These are phyloP conservation scores for Ariolimax columbianus DNA, from an alignment of 2,888 invertebrate species.

Conservation along the genomic window DNA sequence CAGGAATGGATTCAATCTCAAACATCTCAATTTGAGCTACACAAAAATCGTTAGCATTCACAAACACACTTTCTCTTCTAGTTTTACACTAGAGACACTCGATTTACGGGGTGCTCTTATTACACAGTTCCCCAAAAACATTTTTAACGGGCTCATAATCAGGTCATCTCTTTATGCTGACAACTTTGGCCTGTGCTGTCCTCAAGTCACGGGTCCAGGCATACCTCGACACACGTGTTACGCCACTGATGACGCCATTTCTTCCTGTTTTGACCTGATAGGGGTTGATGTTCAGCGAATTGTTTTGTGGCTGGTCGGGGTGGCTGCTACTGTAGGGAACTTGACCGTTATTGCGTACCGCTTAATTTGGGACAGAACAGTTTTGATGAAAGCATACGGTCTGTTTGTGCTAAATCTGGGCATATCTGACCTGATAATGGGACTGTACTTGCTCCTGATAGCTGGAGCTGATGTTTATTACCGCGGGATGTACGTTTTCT, in stretches of 20 bases:
- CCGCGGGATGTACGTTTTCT: too few species aligned
- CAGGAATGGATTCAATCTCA: not conserved
- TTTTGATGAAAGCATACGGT: not conserved
- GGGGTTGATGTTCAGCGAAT: too few species aligned
- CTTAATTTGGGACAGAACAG: not conserved
- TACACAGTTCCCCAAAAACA: not conserved
- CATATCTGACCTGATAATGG: too few species aligned
- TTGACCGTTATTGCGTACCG: not conserved
- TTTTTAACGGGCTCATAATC: too few species aligned
- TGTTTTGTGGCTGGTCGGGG: not conserved
- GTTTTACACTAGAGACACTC: not conserved
- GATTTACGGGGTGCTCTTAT: not conserved
- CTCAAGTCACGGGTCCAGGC: not conserved
- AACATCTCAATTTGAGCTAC: conserved; percentile 10
- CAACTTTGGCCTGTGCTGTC: not conserved
- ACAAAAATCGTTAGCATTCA: not conserved
- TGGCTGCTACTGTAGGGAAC: not conserved
- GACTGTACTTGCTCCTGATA: too few species aligned
- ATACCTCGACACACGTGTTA: too few species aligned
- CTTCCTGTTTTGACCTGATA: conserved; percentile 24
- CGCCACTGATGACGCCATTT: conserved; percentile 11
- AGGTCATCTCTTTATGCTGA: not conserved
- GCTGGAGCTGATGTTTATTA: too few species aligned
- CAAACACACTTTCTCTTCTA: not conserved
- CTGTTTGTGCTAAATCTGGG: too few species aligned